phyloP scores from a whole-genome alignment of 2,797 vertebrate genomes.

The Graptemys geographica region DNA sequence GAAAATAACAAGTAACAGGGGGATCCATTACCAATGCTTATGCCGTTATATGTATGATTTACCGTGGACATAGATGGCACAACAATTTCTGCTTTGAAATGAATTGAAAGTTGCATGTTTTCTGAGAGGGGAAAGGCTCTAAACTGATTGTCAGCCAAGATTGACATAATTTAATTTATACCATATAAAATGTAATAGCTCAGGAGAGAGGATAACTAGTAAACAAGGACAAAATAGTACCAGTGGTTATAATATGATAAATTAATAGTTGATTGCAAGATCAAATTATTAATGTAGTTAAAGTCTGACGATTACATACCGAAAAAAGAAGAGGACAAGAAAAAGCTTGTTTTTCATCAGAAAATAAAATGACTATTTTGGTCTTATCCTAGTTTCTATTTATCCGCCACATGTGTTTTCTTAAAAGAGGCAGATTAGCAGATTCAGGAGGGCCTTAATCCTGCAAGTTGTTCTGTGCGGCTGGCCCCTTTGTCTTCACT shows the following conservation, averaged over 20 bases:
- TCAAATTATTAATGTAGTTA: background rate
- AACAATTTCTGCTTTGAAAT: slow-evolving; percentile 58
- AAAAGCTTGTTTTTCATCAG: background rate
- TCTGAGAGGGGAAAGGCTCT: slow-evolving; percentile 50
- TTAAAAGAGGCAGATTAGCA: background rate
- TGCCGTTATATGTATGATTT: slow-evolving; percentile 54
- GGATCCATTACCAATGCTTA: slow-evolving; percentile 33
- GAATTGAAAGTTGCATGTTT: slow-evolving; percentile 45
- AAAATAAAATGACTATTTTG: background rate
- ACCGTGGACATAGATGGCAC: slow-evolving; percentile 44
- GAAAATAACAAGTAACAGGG: slow-evolving; percentile 51
- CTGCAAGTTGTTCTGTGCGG: no score
- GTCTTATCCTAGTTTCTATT: background rate
- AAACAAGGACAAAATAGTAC: slow-evolving; percentile 37
- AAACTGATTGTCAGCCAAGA: slow-evolving; percentile 45
- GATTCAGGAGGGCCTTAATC: background rate
- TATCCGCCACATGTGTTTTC: no score
- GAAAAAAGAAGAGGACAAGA: background rate
- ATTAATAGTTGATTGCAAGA: background rate
- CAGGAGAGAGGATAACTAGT: slow-evolving; percentile 43
- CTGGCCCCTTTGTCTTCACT: background rate
- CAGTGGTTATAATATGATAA: slow-evolving; percentile 17
- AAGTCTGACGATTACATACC: background rate
- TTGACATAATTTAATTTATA: slow-evolving; percentile 48
- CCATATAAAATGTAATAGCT: slow-evolving; percentile 26